Conservation (phyloP, 2,797 vertebrate genomes). For the Trachops cirrhosus region DNA sequence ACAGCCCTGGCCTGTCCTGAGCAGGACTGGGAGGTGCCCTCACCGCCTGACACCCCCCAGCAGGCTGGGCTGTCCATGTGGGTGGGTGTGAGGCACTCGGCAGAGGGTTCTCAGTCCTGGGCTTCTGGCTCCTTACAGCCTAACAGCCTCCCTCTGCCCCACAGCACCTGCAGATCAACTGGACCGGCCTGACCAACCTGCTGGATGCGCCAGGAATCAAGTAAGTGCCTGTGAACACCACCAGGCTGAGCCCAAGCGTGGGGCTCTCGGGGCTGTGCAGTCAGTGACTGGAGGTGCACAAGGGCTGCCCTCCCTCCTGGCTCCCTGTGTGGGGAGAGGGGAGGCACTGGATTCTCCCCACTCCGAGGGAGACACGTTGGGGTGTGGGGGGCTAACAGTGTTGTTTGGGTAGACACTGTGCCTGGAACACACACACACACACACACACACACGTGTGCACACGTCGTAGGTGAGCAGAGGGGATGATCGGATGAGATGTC, state of each 20-base stretch:
- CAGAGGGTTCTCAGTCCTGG: not conserved
- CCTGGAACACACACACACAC: not conserved
- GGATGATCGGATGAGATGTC: not conserved
- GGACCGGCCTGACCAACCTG: slow-evolving; percentile 95
- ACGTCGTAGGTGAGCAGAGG: fast-evolving
- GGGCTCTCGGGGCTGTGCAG: not conserved
- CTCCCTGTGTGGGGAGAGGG: not conserved
- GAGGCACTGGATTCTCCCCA: not conserved
- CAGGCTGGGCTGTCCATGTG: not conserved
- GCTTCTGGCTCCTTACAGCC: not conserved
- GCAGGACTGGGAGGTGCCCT: not conserved
- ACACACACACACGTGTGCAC: fast-evolving
- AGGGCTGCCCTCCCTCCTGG: fast-evolving
- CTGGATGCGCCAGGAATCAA: slow-evolving; percentile 92
- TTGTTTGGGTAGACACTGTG: not conserved
- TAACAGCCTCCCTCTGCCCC: not conserved
- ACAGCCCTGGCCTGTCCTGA: not conserved
- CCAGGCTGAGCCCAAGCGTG: fast-evolving
- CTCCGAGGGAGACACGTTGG: not conserved
- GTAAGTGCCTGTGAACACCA: slow-evolving; percentile 75
- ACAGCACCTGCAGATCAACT: slow-evolving; percentile 91
- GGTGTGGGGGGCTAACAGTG: not conserved
- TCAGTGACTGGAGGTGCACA: not conserved
- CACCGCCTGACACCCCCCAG: fast-evolving
- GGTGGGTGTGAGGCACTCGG: not conserved